These are phyloP conservation scores for Margarornis squamiger DNA, from an alignment of 2,797 vertebrate species.

Conservation along the genomic window DNA sequence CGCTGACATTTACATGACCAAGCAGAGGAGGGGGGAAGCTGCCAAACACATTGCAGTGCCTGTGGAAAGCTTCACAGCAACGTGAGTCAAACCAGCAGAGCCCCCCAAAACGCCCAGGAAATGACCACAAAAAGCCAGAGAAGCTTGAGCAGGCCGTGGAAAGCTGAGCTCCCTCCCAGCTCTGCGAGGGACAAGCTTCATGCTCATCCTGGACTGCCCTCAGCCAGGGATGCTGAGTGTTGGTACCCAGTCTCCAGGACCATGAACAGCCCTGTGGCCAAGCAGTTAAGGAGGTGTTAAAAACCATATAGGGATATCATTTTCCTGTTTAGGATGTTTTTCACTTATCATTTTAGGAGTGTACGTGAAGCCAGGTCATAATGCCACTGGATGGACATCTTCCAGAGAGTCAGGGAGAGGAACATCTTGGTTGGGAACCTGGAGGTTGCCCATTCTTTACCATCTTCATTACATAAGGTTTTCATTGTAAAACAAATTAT, in stretches of 20 bases:
- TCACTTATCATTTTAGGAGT: neutral
- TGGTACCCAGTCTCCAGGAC: neutral
- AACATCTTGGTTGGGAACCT: neutral
- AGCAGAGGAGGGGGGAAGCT: neutral
- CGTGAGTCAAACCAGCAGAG: neutral
- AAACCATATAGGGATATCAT: neutral
- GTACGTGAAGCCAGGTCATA: accelerated
- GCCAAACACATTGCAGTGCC: neutral
- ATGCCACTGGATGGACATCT: neutral
- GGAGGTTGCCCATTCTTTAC: neutral
- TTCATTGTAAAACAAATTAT: neutral
- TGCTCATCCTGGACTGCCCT: no score
- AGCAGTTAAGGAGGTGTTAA: neutral
- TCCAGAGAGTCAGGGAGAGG: neutral
- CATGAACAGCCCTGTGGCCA: neutral
- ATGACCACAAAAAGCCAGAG: neutral
- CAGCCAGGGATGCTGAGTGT: neutral
- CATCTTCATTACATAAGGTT: neutral
- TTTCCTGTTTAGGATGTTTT: neutral
- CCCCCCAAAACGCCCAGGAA: neutral
- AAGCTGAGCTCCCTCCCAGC: neutral
- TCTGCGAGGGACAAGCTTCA: accelerated
- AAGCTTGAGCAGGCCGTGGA: neutral
- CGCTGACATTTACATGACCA: slow-evolving; percentile 47
- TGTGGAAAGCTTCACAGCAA: neutral